Conservation (phyloP, 2,888 invertebrate genomes). For the Esperia sulphurella region DNA sequence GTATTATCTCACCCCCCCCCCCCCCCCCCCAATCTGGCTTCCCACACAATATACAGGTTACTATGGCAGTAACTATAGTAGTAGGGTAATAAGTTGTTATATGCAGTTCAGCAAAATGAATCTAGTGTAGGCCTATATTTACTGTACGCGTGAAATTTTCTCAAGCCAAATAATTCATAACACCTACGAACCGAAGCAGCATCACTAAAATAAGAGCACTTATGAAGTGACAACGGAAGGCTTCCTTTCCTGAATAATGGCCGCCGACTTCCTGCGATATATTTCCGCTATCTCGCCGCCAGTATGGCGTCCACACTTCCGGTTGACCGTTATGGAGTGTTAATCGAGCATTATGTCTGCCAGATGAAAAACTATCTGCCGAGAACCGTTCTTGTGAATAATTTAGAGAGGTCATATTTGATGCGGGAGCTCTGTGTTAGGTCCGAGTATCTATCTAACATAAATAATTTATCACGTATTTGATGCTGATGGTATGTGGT, state of each 20-base stretch:
- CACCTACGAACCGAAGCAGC: background rate
- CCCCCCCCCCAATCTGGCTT: too few relatives aligned
- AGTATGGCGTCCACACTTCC: conserved; percentile 69
- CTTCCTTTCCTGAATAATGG: conserved; percentile 73
- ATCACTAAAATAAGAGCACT: conserved; percentile 56
- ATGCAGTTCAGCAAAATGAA: background rate
- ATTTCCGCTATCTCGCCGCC: conserved; percentile 75
- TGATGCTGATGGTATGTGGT: too few relatives aligned
- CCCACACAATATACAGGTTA: too few relatives aligned
- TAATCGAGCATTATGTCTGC: conserved; percentile 73
- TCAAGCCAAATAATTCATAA: conserved; percentile 8
- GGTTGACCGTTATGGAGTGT: conserved; percentile 75
- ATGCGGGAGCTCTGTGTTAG: background rate
- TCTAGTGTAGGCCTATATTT: conserved; percentile 1
- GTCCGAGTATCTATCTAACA: too few relatives aligned
- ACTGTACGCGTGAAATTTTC: conserved; percentile 13
- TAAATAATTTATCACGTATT: too few relatives aligned
- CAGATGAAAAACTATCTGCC: conserved; percentile 67
- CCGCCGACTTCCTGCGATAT: conserved; percentile 71
- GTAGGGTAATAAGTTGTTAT: too few relatives aligned
- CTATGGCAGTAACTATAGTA: too few relatives aligned
- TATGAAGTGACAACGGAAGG: conserved; percentile 67
- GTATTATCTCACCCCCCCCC: too few relatives aligned
- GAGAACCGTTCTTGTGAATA: conserved; percentile 35
- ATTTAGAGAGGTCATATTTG: conserved; percentile 27